Evolutionary conservation across 2,888 invertebrate species (phyloP).

Genomic region (Nephrotoma flavescens): DNA sequence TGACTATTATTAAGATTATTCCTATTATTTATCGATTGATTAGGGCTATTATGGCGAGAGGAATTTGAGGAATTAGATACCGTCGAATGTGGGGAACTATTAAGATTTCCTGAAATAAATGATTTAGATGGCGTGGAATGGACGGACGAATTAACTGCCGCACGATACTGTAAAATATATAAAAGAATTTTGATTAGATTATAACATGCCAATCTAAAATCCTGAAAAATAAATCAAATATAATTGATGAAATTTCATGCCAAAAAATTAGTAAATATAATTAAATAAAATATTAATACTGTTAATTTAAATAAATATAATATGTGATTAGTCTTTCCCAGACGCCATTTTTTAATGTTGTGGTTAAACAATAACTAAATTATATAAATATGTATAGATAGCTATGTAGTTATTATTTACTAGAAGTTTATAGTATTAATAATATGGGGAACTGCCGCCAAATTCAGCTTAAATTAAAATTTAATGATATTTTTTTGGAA

Average conservation of each 20-base stretch:
- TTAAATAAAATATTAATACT: slow-evolving; percentile 5
- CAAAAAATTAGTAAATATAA: slow-evolving; percentile 7
- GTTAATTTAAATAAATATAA: slow-evolving; percentile 9
- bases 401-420: background rate
- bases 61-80: slow-evolving; percentile 27
- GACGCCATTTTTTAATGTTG: slow-evolving; percentile 22
- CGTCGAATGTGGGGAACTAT: slow-evolving; percentile 29
- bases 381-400: background rate
- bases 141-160: slow-evolving; percentile 58
- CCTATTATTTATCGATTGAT: slow-evolving; percentile 31
- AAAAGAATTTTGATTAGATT: background rate
- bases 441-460: background rate
- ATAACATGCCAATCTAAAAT: background rate
- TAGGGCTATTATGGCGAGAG: slow-evolving; percentile 30
- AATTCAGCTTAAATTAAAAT: background rate
- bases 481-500: no score
- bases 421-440: background rate
- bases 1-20: slow-evolving; percentile 21
- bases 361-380: background rate
- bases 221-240: slow-evolving; percentile 6
- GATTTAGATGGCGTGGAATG: slow-evolving; percentile 52
- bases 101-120: slow-evolving; percentile 32
- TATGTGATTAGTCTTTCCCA: slow-evolving; percentile 33
- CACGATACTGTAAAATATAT: slow-evolving; percentile 55
- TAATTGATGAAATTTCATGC: slow-evolving; percentile 4